A percentile compares a stretch with the other conserved stretches of the same genome.
phyloP scores from a whole-genome alignment of 2,113 vertebrate genomes.

The Glaucomys volans region DNA sequence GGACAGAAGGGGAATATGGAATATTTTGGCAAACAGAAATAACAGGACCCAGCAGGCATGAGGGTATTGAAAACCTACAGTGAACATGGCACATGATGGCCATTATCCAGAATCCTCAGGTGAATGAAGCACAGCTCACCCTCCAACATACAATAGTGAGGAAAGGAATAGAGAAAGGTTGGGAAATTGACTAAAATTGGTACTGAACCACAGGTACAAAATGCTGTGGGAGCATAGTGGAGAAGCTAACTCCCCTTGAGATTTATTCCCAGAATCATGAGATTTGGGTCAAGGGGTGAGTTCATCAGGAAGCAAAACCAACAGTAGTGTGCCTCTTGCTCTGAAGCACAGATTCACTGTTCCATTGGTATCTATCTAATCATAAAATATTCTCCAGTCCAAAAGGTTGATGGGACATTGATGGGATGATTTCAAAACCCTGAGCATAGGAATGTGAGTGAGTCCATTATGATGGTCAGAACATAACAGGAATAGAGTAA shows the following conservation, averaged over 20 bases:
- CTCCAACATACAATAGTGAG: background rate
- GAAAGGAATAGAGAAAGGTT: background rate
- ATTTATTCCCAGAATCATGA: background rate
- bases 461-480: background rate
- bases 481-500: background rate
- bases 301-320: constrained; percentile 6
- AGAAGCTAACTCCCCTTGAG: background rate
- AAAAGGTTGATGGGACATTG: background rate
- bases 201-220: background rate
- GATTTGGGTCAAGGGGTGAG: background rate
- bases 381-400: background rate
- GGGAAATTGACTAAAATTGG: background rate
- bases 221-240: background rate
- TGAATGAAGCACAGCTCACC: background rate
- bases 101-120: background rate
- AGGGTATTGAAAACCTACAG: background rate
- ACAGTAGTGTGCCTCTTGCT: background rate
- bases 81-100: background rate
- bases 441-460: background rate
- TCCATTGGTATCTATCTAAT: background rate
- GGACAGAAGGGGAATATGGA: background rate
- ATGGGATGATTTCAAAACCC: background rate
- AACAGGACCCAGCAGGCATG: background rate
- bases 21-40: background rate
- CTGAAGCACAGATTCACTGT: background rate